Base-by-base conservation (phyloP, 1,140 invertebrate genomes). In the Caenorhabditis briggsae region DNA sequence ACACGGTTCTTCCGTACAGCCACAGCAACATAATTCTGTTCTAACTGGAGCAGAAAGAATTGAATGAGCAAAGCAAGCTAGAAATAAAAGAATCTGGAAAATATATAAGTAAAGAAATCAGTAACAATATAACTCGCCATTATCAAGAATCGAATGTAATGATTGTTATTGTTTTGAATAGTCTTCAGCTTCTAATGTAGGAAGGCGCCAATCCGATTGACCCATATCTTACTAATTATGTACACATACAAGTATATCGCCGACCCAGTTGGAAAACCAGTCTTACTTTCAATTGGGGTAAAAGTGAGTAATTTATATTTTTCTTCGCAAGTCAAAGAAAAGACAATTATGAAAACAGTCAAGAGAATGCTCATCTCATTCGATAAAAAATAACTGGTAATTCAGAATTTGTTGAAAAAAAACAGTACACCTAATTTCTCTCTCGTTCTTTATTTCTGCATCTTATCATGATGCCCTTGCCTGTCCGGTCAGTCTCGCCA, bases 1-100 rank as follows among this genome's bases (percentile, higher is more conserved):
- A 46, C 84, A 85, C 7, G 84, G 84, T 20, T 85, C 84, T 53
- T 85, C 84, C 8, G 46, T 70, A 43, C 84, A 85, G 2, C 84
- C 84, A 58, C 84, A 74, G 33, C 84, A 85, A 20, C 84, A 74
- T 33, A 78, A 56, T 16, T 64, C 43, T 12, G 84, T 85, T 74
- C 65, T 74, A 3, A 85, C 64, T 48, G 84, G 84, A 25, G 82
- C 82, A 41, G 55, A 16, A 2, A 84, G 0, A 9, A 64, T 43
- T 18, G 20, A 11, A 48, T 41, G 46, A 16, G 41, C 25, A 25
- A 84, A 46, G 16, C 64, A 7, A 16, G 41, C 8, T 2, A 85
- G 41, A 1, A 53, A 12, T 0, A 78, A 12, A 9, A 74, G 20
- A 85, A 74, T 56, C 43, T 61, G 59, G 11, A 61, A 61, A 58